These are phyloP conservation scores for Rhinichthys klamathensis DNA, from an alignment of 2,113 vertebrate genomes.

Conservation along the genomic window DNA sequence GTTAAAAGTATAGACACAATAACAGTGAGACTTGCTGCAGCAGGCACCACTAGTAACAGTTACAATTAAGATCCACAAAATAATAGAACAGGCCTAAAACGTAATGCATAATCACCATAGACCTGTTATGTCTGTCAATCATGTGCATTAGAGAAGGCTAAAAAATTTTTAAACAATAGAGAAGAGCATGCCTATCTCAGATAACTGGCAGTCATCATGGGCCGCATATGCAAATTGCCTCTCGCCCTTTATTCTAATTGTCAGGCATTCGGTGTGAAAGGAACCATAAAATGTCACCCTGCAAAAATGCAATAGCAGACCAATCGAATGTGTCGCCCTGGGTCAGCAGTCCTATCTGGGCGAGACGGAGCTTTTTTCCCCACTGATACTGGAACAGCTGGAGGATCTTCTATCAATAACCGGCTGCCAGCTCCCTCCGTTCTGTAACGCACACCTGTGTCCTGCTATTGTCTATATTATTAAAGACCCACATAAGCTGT, in stretches of 20 bases:
- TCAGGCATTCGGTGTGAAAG: constrained; percentile 31
- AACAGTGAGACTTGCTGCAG: neutral
- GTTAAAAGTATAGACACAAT: neutral
- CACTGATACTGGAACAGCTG: constrained; percentile 34
- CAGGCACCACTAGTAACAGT: neutral
- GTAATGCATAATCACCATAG: constrained; percentile 14
- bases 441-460: constrained; percentile 48
- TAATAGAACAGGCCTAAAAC: constrained; percentile 34
- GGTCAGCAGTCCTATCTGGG: constrained; percentile 27
- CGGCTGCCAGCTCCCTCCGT: neutral
- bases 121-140: constrained; percentile 41
- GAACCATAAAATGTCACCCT: constrained; percentile 48
- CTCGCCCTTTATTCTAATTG: constrained; percentile 38
- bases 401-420: constrained; percentile 48
- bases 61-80: constrained; percentile 26
- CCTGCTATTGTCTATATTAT: constrained; percentile 42
- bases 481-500: constrained; percentile 40
- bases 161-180: constrained; percentile 48
- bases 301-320: neutral
- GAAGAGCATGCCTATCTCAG: constrained; percentile 15
- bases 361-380: constrained; percentile 3
- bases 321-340: neutral
- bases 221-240: constrained; percentile 38
- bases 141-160: constrained; percentile 45
- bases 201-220: constrained; percentile 40